phyloP scores from a whole-genome alignment of 2,888 invertebrate genomes.

The Leucozona laternaria region DNA sequence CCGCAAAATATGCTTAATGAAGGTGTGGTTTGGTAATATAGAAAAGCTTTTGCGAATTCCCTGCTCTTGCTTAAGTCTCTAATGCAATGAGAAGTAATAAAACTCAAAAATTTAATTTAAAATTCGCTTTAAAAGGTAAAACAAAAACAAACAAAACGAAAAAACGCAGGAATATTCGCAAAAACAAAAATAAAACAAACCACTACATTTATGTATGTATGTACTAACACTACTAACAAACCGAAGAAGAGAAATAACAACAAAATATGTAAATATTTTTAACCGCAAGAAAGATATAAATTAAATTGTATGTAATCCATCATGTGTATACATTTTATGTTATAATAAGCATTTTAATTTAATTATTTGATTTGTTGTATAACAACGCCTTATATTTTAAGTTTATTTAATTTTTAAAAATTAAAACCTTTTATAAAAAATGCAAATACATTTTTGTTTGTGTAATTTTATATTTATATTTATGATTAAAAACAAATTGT shows the following conservation, averaged over 20 bases:
- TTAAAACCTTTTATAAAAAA: background rate
- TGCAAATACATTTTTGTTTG: background rate
- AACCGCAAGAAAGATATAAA: conserved; percentile 31
- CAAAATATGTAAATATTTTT: conserved; percentile 62
- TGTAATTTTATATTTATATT: conserved; percentile 60
- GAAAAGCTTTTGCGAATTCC: conserved; percentile 83
- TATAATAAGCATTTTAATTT: conserved; percentile 46
- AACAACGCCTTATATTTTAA: conserved; percentile 67
- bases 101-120: background rate
- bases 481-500: conserved; percentile 35
- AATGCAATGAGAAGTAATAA: conserved; percentile 66
- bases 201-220: no score
- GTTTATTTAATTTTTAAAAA: conserved; percentile 62
- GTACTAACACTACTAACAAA: conserved; percentile 42
- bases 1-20: conserved; percentile 90
- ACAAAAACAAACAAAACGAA: no score
- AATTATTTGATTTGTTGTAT: conserved; percentile 68
- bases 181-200: conserved; percentile 5
- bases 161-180: conserved; percentile 58
- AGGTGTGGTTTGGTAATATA: conserved; percentile 89
- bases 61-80: conserved; percentile 81
- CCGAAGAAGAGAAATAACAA: conserved; percentile 54
- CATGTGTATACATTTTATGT: conserved; percentile 64
- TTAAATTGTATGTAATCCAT: conserved; percentile 39
- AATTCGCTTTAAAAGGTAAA: conserved; percentile 44